phyloP scores from a whole-genome alignment of 1,140 invertebrate genomes.

The Elysia chlorotica region DNA sequence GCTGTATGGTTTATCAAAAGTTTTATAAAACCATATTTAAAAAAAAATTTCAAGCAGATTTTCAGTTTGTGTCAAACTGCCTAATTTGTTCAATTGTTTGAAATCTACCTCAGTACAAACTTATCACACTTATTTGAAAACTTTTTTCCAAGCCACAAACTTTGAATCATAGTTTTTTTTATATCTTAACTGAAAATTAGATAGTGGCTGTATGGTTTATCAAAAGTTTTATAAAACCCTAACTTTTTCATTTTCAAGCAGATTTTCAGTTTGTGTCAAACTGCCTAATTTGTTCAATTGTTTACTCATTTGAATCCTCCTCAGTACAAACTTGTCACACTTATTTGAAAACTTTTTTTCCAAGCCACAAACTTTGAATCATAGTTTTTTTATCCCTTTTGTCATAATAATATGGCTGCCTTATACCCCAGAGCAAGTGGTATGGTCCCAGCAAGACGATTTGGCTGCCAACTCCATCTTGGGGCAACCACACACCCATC shows the following conservation, averaged over 20 bases:
- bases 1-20: too few species aligned
- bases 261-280: too few species aligned
- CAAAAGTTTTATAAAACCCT: too few species aligned
- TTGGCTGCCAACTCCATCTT: conserved; percentile 93
- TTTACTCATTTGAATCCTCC: too few species aligned
- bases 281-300: not conserved
- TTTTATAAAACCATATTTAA: too few species aligned
- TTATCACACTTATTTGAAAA: not conserved
- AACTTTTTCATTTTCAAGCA: too few species aligned
- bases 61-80: too few species aligned
- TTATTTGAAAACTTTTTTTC: not conserved
- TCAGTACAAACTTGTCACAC: not conserved
- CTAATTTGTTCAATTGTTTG: not conserved
- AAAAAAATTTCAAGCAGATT: too few species aligned
- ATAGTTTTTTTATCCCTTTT: not conserved
- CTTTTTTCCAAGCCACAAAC: not conserved
- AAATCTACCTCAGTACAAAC: not conserved
- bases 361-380: not conserved
- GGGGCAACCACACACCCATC: conserved; percentile 97
- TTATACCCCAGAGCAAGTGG: conserved; percentile 68
- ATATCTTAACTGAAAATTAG: not conserved
- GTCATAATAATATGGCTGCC: too few species aligned
- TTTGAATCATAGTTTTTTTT: not conserved
- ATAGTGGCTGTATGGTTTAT: not conserved
- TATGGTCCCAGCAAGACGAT: conserved; percentile 84